Percentiles rank a stretch among this genome's conserved stretches.
These are phyloP conservation scores for Typhlomys cinereus DNA, from an alignment of 2,113 vertebrate species.

Conservation along the genomic window DNA sequence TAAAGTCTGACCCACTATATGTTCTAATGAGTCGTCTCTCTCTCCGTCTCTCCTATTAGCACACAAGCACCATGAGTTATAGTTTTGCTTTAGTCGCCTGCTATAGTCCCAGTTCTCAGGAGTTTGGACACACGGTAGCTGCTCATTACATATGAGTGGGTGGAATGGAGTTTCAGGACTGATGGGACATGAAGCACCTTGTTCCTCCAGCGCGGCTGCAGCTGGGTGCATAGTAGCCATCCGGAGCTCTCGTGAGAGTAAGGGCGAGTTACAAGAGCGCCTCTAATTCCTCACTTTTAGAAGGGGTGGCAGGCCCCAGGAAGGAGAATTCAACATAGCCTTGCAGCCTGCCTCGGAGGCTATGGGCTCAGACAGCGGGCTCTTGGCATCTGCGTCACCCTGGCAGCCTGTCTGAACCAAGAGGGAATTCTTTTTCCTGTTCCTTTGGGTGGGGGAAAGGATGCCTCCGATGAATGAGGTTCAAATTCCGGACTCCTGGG, in stretches of 20 bases:
- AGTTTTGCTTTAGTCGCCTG: background rate
- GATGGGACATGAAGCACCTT: background rate
- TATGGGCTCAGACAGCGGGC: background rate
- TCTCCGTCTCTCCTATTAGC: background rate
- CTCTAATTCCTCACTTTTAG: background rate
- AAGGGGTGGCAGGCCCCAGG: background rate
- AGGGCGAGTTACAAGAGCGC: background rate
- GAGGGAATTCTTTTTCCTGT: background rate
- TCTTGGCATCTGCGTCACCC: background rate
- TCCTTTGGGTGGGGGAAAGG: background rate
- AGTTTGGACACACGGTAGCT: background rate
- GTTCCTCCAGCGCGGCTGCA: too few species aligned
- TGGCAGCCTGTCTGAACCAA: background rate
- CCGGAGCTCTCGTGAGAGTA: background rate
- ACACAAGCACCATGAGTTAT: fast-evolving
- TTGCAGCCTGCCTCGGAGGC: background rate
- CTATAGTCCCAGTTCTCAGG: background rate
- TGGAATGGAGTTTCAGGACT: background rate
- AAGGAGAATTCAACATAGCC: background rate
- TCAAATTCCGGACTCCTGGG: background rate
- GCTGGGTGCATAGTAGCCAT: fast-evolving
- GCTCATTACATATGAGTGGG: background rate
- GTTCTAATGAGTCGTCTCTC: background rate
- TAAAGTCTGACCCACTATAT: background rate
- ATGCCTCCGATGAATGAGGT: slow-evolving; percentile 46